Conservation (phyloP, 2,888 invertebrate species). For the Cantharis flavilabris region DNA sequence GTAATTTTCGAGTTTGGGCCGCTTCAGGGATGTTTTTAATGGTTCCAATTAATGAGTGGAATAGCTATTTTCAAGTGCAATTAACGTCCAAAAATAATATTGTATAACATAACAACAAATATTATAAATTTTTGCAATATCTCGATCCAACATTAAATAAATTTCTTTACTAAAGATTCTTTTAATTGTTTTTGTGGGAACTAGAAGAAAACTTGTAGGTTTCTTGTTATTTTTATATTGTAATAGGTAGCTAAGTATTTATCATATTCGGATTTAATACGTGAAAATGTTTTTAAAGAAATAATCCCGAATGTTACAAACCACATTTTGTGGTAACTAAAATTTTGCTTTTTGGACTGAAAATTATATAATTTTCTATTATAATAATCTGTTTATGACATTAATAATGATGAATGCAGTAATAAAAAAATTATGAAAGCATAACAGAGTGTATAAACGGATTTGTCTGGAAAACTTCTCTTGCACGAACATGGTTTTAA, state of each 20-base stretch:
- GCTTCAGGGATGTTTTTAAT: too few relatives aligned
- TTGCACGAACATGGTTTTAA: neutral
- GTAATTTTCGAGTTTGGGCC: too few relatives aligned
- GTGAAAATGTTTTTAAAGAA: too few relatives aligned
- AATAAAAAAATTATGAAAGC: neutral
- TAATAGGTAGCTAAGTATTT: neutral
- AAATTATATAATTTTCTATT: neutral
- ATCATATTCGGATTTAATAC: neutral
- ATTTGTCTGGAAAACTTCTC: neutral
- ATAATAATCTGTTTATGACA: neutral
- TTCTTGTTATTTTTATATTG: neutral
- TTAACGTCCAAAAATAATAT: too few relatives aligned
- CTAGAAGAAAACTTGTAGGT: neutral
- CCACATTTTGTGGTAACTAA: too few relatives aligned
- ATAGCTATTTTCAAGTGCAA: too few relatives aligned
- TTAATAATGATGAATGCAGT: neutral
- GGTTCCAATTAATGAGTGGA: too few relatives aligned
- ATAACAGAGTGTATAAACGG: neutral
- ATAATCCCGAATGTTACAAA: too few relatives aligned
- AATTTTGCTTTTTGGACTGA: neutral
- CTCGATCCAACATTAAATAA: neutral
- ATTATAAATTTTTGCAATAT: too few relatives aligned
- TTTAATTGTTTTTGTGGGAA: neutral
- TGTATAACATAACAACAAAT: too few relatives aligned
- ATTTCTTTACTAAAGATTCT: neutral